Evolutionary conservation across 2,113 vertebrate genomes (phyloP), one percentile per base, ranked within the genome.

Genomic region (Lophotis ruficrista): DNA sequence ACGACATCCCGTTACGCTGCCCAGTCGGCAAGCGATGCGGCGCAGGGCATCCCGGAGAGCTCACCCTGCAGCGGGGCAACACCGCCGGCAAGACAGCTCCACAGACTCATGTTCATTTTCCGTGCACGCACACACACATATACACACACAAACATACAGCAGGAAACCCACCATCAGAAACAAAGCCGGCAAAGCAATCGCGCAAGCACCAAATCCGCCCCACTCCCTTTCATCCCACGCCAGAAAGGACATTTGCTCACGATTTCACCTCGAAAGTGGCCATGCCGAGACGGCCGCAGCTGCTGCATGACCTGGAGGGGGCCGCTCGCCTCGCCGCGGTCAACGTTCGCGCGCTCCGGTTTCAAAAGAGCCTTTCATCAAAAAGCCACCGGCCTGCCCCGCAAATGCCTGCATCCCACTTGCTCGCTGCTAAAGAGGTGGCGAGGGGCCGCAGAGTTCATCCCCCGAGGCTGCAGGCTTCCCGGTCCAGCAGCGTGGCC

Each of bases 41-140:
- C 4, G 0, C 78, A 69, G 73, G 79, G 90, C 71, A 75, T 89
- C 54, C 89, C 72, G 54, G 87, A 6, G 47, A 77, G 66, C 65
- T 89, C 85, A 84, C 48, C 45, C 57, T 31, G 2, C 75, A 69
- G 72, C 1, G 0, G 58, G 41, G 56, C 27, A 75, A 53, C 14
- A 1, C 43, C 0, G 0, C 13, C 2, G 0, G n/a, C 2, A 2
- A 83, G 60, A 35, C 25, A 3, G 38, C 47, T 68, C 68, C 27
- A 0, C 48, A 53, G 60, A 24, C 54, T 53, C 22, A 1, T 14
- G 7, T 24, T 83, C 61, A 19, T 73, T 83, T 80, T 61, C 14
- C 30, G 22, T 5, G 19, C 31, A 5, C 24, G 14, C 27, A 28
- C 5, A 62, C 1, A 33, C 0, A 21, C 1, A 57, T 4, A 87